phyloP scores from a whole-genome alignment of 2,113 vertebrate genomes.

The Brevimyrus niger region DNA sequence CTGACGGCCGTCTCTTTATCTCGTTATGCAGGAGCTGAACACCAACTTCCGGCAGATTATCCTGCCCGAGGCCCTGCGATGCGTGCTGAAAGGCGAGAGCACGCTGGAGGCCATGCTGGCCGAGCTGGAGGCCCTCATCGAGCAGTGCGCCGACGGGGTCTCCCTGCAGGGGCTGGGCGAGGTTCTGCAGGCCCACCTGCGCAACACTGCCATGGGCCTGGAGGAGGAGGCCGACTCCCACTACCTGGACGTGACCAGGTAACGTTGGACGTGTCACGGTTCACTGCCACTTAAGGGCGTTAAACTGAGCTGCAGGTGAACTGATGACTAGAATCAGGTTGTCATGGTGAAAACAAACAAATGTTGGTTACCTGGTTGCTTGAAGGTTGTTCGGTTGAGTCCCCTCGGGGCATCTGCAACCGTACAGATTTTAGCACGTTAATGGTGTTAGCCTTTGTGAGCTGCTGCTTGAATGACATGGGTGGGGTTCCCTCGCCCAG shows the following conservation, averaged over 20 bases:
- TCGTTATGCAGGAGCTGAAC: slow-evolving; percentile 78
- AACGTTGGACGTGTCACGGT: background rate
- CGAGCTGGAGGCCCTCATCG: slow-evolving; percentile 84
- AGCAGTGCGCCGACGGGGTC: slow-evolving; percentile 85
- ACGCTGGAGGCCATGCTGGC: slow-evolving; percentile 88
- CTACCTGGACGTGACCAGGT: slow-evolving; percentile 87
- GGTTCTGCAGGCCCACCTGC: slow-evolving; percentile 74
- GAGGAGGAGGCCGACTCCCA: slow-evolving; percentile 80
- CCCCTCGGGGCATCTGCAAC: background rate
- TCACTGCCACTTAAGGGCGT: background rate
- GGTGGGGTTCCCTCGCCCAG: slow-evolving; percentile 45
- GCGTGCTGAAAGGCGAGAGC: slow-evolving; percentile 88
- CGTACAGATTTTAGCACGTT: background rate
- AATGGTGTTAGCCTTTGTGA: background rate
- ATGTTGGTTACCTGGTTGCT: background rate
- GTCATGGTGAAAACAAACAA: background rate
- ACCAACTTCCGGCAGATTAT: slow-evolving; percentile 98
- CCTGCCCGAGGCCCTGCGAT: slow-evolving; percentile 91
- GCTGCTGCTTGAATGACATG: background rate
- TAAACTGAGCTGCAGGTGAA: background rate
- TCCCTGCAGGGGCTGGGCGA: slow-evolving; percentile 79
- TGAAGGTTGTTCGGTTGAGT: background rate
- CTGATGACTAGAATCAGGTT: background rate
- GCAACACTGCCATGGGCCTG: slow-evolving; percentile 73
- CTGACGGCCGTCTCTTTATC: background rate